A percentile compares a stretch with the other conserved stretches of the same genome.
phyloP scores from a whole-genome alignment of 2,113 vertebrate species.

The Xyliphius kryptos region DNA sequence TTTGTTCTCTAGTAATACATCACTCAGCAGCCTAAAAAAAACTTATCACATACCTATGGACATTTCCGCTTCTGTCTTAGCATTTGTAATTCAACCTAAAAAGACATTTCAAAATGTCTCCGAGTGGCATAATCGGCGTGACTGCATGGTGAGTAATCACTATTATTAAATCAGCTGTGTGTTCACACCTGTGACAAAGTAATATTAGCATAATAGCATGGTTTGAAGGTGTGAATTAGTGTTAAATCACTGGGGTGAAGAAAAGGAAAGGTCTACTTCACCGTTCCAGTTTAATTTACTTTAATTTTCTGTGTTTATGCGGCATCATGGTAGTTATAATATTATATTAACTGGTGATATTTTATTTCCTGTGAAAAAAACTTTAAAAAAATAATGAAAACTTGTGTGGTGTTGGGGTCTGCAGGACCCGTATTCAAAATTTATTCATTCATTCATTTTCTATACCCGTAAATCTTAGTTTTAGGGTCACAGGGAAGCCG shows the following conservation, averaged over 20 bases:
- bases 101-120: not conserved
- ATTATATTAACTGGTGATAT: no score
- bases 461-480: no score
- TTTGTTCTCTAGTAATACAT: not conserved
- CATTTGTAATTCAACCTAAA: not conserved
- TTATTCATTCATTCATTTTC: no score
- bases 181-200: not conserved
- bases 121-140: not conserved
- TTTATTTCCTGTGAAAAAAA: no score
- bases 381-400: no score
- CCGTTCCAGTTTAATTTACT: no score
- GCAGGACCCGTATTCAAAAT: no score
- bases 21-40: not conserved
- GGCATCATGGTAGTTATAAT: no score
- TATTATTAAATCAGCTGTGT: conserved; percentile 2
- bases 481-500: no score
- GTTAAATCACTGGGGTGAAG: not conserved
- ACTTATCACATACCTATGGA: not conserved
- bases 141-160: not conserved
- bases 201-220: not conserved
- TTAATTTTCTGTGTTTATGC: no score
- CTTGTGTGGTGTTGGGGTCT: no score
- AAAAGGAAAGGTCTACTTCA: not conserved
- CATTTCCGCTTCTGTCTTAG: not conserved
- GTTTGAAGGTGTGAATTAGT: not conserved